phyloP scores from a whole-genome alignment of 2,113 vertebrate genomes.

The Actinemys pallida region DNA sequence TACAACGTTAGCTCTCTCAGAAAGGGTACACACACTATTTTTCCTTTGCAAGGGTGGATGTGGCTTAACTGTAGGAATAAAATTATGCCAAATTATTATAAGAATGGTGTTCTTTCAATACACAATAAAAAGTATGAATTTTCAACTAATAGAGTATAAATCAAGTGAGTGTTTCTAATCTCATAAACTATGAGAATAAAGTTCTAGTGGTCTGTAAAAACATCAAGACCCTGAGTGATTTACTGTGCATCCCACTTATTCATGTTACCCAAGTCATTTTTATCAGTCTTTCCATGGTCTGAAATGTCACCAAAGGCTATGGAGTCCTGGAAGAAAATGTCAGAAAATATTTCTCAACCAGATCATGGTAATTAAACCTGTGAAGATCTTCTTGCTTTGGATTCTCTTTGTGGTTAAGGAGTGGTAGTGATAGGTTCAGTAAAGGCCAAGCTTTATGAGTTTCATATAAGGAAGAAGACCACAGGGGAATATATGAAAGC shows the following conservation, averaged over 20 bases:
- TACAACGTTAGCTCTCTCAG: background rate
- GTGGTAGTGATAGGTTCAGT: background rate
- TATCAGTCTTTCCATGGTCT: background rate
- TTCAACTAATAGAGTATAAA: background rate
- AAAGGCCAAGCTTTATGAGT: background rate
- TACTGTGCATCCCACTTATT: background rate
- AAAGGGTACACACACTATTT: background rate
- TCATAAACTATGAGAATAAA: background rate
- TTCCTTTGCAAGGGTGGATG: background rate
- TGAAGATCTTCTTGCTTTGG: background rate
- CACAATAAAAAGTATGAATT: background rate
- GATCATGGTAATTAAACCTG: background rate
- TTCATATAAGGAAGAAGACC: background rate
- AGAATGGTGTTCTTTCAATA: background rate
- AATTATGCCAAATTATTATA: background rate
- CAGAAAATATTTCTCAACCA: rapidly evolving
- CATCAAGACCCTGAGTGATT: background rate
- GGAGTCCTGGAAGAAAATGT: background rate
- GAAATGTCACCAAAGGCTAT: background rate
- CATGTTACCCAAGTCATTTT: background rate
- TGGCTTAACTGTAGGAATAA: background rate
- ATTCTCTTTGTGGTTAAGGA: background rate
- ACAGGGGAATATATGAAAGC: background rate
- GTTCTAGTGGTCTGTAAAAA: background rate
- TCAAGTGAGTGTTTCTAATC: background rate